These are phyloP conservation scores for Hycleus cichorii DNA, from an alignment of 1,140 invertebrate genomes.

Conservation along the genomic window DNA sequence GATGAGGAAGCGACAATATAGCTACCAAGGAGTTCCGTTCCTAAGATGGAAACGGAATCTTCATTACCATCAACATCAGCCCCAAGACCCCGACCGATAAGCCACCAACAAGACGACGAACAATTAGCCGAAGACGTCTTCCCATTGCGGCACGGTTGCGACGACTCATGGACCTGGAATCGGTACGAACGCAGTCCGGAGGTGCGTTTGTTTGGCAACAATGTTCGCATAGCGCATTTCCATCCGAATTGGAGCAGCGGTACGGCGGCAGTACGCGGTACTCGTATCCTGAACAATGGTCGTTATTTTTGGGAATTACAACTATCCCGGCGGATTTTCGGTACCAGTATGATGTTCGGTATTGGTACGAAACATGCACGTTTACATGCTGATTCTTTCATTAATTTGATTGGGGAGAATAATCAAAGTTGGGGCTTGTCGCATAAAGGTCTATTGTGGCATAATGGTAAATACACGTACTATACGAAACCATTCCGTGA, in stretches of 20 bases:
- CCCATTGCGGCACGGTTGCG: conserved; percentile 44
- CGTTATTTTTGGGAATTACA: conserved; percentile 64
- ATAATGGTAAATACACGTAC: conserved; percentile 51
- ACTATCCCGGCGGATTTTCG: conserved; percentile 59
- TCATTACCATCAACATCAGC: too few species aligned
- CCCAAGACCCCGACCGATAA: too few species aligned
- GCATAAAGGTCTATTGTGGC: conserved; percentile 67
- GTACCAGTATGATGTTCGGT: conserved; percentile 74
- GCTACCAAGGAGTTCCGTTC: conserved; percentile 12
- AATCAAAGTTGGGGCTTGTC: conserved; percentile 64
- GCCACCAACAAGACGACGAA: too few species aligned
- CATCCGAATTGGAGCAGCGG: conserved; percentile 73
- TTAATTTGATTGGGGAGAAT: conserved; percentile 65
- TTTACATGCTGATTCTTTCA: conserved; percentile 58
- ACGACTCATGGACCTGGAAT: conserved; percentile 63
- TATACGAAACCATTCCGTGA: conserved; percentile 65
- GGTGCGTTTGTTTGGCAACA: conserved; percentile 49
- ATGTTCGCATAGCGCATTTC: conserved; percentile 51
- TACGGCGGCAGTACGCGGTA: conserved; percentile 62
- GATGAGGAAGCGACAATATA: not conserved
- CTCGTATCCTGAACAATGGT: conserved; percentile 54
- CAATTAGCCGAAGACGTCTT: too few species aligned
- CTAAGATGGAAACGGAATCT: conserved; percentile 27
- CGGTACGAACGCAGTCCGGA: conserved; percentile 55
- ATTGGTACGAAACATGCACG: conserved; percentile 56